Evolutionary conservation across 2,113 vertebrate genomes (phyloP).

Genomic region (human): GRCh38 chr7:74473501-74474000

Average conservation of each 20-base stretch:
- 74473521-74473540: no score
- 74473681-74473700: background rate
- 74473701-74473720: background rate
- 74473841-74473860: no score
- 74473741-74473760: accelerated
- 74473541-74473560: no score
- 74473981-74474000: no score
- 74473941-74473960: no score
- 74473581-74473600: background rate
- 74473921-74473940: no score
- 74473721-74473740: background rate
- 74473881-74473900: no score
- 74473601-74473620: background rate
- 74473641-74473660: background rate
- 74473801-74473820: background rate
- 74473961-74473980: no score
- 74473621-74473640: background rate
- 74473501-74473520: no score
- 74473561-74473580: no score
- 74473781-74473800: background rate
- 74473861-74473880: no score
- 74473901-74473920: no score
- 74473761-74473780: accelerated
- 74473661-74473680: background rate
- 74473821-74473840: background rate